Evolutionary conservation across 2,113 vertebrate species (phyloP), one percentile per base, ranked within the genome.

Genomic region (Boleophthalmus pectinirostris): DNA sequence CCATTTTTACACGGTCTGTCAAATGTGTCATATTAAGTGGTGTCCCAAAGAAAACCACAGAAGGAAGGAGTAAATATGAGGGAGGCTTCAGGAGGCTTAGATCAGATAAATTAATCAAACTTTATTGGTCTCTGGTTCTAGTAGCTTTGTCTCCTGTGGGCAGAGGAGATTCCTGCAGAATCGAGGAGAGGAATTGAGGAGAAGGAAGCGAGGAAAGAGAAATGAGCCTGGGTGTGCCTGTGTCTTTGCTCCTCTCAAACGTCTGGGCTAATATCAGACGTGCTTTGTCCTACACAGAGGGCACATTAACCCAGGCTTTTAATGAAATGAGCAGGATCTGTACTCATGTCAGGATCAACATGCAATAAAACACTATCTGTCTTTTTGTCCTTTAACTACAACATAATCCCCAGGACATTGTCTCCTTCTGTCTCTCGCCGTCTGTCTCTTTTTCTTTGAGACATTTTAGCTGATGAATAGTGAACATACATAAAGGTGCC

Each of bases 211-310:
- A 29, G 29, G 29, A 29, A 29, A 29, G 29, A 29, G 29, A 29
- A 29, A 29, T 29, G 29, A 88, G 53, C 24, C 3, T 60, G 74
- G 76, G 70, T 77, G 77, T 80, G 24, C 1, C 16, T 29, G 18
- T 68, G 5, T 23, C 61, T 72, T 43, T 47, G 54, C 54, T 73
- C 49, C 64, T 67, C 61, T 9, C 0, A 51, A 75, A 60, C 54
- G 63, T 58, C 60, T 66, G 49, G 1, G 24, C 25, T 21, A 43
- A n/a, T 74, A 60, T 49, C 43, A 68, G 66, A 23, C 71, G 24
- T 72, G 61, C 69, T 77, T 24, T 57, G 58, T 64, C 65, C 60
- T 23, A 25, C 47, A 24, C 69, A 20, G 66, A 35, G 47, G 51
- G 67, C 69, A 57, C 24, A 24, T 58, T 68, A 45, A 20, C 67